Evolutionary conservation across 2,113 vertebrate species (phyloP), one percentile per base, ranked within the genome.

Genomic region (Mastomys coucha): DNA sequence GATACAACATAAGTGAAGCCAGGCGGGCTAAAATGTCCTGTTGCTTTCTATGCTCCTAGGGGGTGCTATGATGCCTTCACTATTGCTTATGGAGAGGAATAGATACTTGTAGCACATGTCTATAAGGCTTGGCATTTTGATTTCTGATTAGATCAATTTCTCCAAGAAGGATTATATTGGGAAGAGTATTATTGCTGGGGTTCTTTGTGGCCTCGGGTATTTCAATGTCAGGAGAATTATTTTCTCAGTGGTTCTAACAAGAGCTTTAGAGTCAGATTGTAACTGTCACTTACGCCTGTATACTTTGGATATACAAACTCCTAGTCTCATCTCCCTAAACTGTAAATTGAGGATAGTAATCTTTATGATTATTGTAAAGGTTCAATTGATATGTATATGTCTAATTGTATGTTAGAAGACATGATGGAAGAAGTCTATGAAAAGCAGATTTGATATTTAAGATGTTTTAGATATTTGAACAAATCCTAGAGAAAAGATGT

Each of bases 251-350:
- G 2, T 91, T 13, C 65, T 77, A 20, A 31, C 3, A 73, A 80
- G 81, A 91, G 85, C 39, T 80, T 88, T 77, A 75, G 26, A 80
- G 12, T 95, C 33, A 93, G 42, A 75, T 91, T 26, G 26, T 87
- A 58, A 75, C 24, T 80, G 13, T 33, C 28, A 53, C 19, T 84
- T 96, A 24, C 22, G 36, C 45, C 22, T 26, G 93, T n/a, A 82
- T 89, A 53, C 31, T 16, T 84, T 78, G 24, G 11, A 26, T 78
- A 36, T 53, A 0, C 33, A 75, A 77, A 75, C 8, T 80, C 5
- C 24, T 33, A 60, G 22, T 20, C 28, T 73, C 28, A 67, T 87
- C 89, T 88, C 82, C 19, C 49, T 97, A 72, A 96, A 20, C 7
- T 73, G 11, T 58, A 65, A 70, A 39, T 60, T 60, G 49, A 70